phyloP scores from a whole-genome alignment of 2,113 vertebrate genomes.

The Taurulus bubalis region DNA sequence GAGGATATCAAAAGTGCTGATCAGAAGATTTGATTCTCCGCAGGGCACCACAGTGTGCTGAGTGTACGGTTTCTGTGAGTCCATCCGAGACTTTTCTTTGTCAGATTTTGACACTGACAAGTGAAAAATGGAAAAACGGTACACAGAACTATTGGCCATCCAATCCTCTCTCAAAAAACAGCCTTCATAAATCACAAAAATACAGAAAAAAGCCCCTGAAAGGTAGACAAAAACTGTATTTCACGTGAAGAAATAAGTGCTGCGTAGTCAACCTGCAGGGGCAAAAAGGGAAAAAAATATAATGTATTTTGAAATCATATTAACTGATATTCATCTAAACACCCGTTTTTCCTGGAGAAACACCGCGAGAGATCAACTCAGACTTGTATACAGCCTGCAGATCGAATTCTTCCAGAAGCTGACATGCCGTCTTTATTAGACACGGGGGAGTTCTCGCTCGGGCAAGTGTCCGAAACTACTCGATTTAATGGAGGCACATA shows the following conservation, averaged over 20 bases:
- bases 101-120: slow-evolving; percentile 44
- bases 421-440: slow-evolving; percentile 61
- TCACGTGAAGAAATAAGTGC: slow-evolving; percentile 7
- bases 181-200: neutral
- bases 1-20: slow-evolving; percentile 55
- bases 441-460: slow-evolving; percentile 36
- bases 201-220: neutral
- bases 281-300: slow-evolving; percentile 11
- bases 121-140: slow-evolving; percentile 2
- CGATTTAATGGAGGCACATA: slow-evolving; percentile 46
- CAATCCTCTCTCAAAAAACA: neutral
- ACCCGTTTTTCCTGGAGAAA: slow-evolving; percentile 4
- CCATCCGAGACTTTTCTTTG: slow-evolving; percentile 20
- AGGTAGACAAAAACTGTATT: neutral
- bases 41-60: slow-evolving; percentile 40
- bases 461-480: slow-evolving; percentile 49
- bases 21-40: slow-evolving; percentile 24
- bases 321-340: slow-evolving; percentile 51
- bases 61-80: slow-evolving; percentile 32
- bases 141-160: neutral
- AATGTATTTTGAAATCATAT: slow-evolving; percentile 47
- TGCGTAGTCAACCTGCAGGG: slow-evolving; percentile 7
- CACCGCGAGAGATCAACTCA: slow-evolving; percentile 16
- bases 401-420: slow-evolving; percentile 51
- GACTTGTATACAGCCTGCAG: slow-evolving; percentile 35